These are phyloP conservation scores for Botia kubotai DNA, from an alignment of 2,797 vertebrate genomes.

Conservation along the genomic window DNA sequence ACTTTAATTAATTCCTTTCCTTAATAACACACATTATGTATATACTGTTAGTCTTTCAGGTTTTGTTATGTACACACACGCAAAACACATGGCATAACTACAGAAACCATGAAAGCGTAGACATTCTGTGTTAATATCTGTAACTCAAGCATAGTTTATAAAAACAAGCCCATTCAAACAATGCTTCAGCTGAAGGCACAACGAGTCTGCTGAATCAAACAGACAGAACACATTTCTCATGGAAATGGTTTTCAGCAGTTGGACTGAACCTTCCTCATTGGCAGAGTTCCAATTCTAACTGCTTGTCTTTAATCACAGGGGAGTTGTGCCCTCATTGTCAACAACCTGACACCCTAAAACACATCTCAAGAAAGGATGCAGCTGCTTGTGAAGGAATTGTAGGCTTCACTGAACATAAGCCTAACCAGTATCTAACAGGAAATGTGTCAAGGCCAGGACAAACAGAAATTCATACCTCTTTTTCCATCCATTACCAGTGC, in stretches of 20 bases:
- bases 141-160: neutral
- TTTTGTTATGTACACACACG: neutral
- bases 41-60: too few relatives aligned
- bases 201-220: constrained; percentile 23
- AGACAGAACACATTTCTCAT: constrained; percentile 16
- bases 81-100: neutral
- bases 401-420: constrained; percentile 30
- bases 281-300: constrained; percentile 49
- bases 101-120: neutral
- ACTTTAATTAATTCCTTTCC: too few relatives aligned
- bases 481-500: neutral
- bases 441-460: constrained; percentile 36
- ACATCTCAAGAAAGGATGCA: constrained; percentile 63
- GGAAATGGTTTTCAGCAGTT: constrained; percentile 52
- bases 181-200: constrained; percentile 6
- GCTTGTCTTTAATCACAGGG: constrained; percentile 53
- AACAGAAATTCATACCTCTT: constrained; percentile 29
- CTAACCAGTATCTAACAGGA: constrained; percentile 37
- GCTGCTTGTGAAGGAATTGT: constrained; percentile 52
- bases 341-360: constrained; percentile 45
- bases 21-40: too few relatives aligned
- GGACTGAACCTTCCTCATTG: constrained; percentile 45
- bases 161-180: neutral
- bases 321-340: constrained; percentile 58
- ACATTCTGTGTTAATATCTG: neutral